These are phyloP conservation scores for Strigamia maritima DNA, from an alignment of 2,888 invertebrate species.

Conservation along the genomic window DNA sequence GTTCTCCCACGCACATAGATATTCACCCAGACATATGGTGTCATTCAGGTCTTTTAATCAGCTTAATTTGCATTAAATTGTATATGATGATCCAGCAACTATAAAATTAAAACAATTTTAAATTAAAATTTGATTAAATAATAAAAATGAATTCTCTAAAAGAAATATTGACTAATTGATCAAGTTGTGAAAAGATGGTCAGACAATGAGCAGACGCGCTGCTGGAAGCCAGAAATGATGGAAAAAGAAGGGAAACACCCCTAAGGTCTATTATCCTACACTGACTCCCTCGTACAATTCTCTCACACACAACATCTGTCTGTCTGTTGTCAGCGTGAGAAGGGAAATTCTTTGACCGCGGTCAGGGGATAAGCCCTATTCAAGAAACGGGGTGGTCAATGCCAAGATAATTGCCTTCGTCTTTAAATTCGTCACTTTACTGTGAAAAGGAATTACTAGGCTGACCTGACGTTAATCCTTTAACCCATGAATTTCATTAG, in stretches of 20 bases:
- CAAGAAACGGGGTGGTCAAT: neutral
- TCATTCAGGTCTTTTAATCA: neutral
- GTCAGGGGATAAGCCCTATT: neutral
- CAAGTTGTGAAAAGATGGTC: neutral
- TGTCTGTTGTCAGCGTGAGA: conserved; percentile 16
- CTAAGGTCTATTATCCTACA: neutral
- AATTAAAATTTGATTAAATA: too few species aligned
- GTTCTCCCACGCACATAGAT: neutral
- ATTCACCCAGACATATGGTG: too few species aligned
- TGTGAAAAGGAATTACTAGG: neutral
- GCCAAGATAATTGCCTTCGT: neutral
- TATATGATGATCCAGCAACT: too few species aligned
- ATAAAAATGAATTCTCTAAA: too few species aligned
- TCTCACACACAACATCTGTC: neutral
- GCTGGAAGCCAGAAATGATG: neutral
- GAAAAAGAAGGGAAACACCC: neutral
- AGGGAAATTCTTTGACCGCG: neutral
- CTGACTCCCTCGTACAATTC: neutral
- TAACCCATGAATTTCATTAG: conserved; percentile 13
- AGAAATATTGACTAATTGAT: conserved; percentile 9
- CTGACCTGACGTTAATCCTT: conserved; percentile 1
- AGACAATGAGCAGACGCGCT: neutral
- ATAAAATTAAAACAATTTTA: too few species aligned
- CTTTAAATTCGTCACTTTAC: conserved; percentile 1
- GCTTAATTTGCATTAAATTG: neutral